A percentile compares a stretch with the other conserved stretches of the same genome.
phyloP scores from a whole-genome alignment of 2,797 vertebrate species.

The Alcedo quadribrachys region DNA sequence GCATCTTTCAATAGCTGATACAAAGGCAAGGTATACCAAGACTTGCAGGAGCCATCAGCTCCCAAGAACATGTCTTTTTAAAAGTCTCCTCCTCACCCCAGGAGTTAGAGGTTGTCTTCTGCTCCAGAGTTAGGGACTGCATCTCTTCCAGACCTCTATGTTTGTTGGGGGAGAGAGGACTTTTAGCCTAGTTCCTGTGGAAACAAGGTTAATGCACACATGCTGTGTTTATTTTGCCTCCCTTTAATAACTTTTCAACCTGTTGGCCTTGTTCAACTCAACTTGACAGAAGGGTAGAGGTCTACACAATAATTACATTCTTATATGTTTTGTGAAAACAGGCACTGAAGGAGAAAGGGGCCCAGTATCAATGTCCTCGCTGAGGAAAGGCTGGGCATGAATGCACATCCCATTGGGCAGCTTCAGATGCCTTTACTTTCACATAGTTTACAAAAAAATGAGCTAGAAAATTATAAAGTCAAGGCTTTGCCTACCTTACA shows the following conservation, averaged over 20 bases:
- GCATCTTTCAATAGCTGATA: not conserved
- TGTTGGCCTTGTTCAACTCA: not conserved
- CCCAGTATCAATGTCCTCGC: fast-evolving
- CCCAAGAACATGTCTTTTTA: not conserved
- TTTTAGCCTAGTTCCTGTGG: not conserved
- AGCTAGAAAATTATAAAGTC: not conserved
- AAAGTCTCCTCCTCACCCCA: not conserved
- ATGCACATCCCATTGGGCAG: fast-evolving
- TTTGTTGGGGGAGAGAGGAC: not conserved
- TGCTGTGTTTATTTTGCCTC: conserved; percentile 17
- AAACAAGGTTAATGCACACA: conserved; percentile 19
- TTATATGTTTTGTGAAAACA: not conserved
- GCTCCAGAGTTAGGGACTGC: not conserved
- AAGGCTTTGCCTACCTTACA: not conserved
- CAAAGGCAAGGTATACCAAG: not conserved
- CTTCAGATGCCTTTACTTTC: no score
- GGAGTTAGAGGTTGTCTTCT: not conserved
- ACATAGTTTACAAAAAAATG: no score
- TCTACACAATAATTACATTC: conserved; percentile 5
- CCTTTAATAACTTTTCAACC: conserved; percentile 35
- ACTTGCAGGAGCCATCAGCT: not conserved
- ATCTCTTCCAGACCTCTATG: not conserved
- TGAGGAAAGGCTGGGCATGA: fast-evolving
- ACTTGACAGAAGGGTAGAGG: conserved; percentile 10
- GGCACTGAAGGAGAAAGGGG: not conserved